Conservation (phyloP, 1,140 invertebrate genomes). For the Bombus affinis region DNA sequence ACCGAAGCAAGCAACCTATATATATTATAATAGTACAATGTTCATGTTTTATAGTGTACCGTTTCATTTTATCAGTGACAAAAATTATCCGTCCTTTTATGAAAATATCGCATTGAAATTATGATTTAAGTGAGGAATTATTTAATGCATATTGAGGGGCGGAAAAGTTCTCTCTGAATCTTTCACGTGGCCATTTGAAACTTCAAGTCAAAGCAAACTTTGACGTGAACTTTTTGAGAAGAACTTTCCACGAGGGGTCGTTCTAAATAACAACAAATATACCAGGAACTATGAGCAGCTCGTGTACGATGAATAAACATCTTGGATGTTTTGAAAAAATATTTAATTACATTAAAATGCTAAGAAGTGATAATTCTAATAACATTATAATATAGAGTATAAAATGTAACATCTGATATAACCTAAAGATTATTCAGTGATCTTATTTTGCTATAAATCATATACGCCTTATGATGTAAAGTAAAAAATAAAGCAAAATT, state of each 20-base stretch:
- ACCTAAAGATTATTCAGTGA: no score
- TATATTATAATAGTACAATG: no score
- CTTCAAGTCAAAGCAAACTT: conserved; percentile 26
- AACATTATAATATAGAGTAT: not conserved
- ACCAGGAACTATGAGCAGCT: not conserved
- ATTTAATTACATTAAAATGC: not conserved
- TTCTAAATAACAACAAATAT: conserved; percentile 26
- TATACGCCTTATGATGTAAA: no score
- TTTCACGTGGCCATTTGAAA: conserved; percentile 33
- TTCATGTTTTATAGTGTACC: no score
- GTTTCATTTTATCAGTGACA: not conserved
- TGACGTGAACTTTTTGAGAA: conserved; percentile 20
- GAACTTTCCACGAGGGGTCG: not conserved
- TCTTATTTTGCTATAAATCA: no score
- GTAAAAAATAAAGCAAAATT: no score
- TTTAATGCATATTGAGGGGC: not conserved
- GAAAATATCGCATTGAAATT: not conserved
- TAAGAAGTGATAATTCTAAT: not conserved
- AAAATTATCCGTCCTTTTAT: no score
- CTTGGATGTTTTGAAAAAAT: not conserved
- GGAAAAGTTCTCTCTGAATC: conserved; percentile 11
- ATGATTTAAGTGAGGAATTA: not conserved
- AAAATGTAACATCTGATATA: no score
- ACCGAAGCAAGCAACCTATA: no score
- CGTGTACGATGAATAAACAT: not conserved